Evolutionary conservation across 2,797 vertebrate species (phyloP).

Genomic region (Ceyx erithaca): DNA sequence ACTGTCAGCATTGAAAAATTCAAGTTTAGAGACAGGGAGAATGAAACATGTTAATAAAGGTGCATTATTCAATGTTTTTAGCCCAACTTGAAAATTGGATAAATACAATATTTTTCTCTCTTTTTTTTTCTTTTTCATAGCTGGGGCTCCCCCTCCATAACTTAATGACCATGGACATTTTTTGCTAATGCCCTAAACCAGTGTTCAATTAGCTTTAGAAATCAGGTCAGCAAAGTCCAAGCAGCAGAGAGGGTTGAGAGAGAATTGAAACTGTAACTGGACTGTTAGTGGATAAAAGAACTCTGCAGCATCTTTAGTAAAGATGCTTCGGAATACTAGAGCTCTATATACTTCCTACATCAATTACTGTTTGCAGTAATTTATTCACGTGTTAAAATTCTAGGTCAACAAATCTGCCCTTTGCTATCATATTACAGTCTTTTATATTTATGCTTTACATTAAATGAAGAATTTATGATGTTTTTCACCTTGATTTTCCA

Average conservation of each 20-base stretch:
- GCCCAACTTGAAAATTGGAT: not conserved
- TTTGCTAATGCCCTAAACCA: not conserved
- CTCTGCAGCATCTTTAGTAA: not conserved
- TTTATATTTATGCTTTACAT: not conserved
- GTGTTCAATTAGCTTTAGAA: not conserved
- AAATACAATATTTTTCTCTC: not conserved
- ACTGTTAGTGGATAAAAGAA: not conserved
- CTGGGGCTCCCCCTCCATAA: not conserved
- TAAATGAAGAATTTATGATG: slow-evolving; percentile 26
- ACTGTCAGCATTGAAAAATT: not conserved
- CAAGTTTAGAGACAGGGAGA: not conserved
- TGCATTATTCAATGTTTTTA: not conserved
- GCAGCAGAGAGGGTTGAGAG: not conserved
- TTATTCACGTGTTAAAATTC: not conserved
- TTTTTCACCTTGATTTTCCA: slow-evolving; percentile 39
- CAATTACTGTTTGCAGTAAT: not conserved
- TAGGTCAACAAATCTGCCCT: slow-evolving; percentile 3
- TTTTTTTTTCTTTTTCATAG: not conserved
- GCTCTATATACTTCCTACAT: not conserved
- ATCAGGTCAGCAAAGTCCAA: not conserved
- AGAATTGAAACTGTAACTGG: not conserved
- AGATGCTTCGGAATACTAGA: not conserved
- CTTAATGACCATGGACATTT: not conserved
- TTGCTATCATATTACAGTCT: not conserved
- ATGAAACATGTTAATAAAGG: not conserved